Percentiles rank a stretch among this genome's conserved stretches.
phyloP scores from a whole-genome alignment of 2,888 invertebrate species.

The Diloba caeruleocephala region DNA sequence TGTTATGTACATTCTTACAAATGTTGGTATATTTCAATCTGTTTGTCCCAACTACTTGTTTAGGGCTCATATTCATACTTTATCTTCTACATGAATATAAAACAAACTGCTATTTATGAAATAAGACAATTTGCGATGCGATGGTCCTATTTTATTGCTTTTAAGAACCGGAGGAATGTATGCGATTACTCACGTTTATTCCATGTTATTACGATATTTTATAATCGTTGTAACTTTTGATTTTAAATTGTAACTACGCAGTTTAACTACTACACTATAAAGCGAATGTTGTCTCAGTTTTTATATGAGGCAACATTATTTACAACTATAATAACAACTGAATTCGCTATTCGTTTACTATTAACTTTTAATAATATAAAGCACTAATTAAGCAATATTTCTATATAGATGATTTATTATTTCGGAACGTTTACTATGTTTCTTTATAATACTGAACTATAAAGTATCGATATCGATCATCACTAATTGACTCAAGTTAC shows the following conservation, averaged over 20 bases:
- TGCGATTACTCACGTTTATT: constrained; percentile 36
- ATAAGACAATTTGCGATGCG: constrained; percentile 65
- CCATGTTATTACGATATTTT: constrained; percentile 44
- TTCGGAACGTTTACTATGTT: no score
- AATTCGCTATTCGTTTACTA: no score
- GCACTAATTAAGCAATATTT: no score
- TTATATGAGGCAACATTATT: constrained; percentile 29
- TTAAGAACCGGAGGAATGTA: constrained; percentile 42
- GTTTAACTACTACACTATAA: constrained; percentile 37
- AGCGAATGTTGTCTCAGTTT: constrained; percentile 20
- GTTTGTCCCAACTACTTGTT: constrained; percentile 40
- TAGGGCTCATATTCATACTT: constrained; percentile 52
- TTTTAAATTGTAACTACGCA: constrained; percentile 61
- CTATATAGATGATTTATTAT: no score
- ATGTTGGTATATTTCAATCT: constrained; percentile 37
- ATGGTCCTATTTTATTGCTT: constrained; percentile 61
- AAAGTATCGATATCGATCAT: no score
- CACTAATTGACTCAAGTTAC: no score
- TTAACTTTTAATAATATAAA: no score
- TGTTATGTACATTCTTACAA: no score
- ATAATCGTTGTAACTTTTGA: constrained; percentile 53
- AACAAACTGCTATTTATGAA: constrained; percentile 63
- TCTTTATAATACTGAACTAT: no score
- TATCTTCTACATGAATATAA: constrained; percentile 59
- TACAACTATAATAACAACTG: background rate